These are phyloP conservation scores for Prionchulus punctatus DNA, from an alignment of 2,888 invertebrate species.

Conservation along the genomic window DNA sequence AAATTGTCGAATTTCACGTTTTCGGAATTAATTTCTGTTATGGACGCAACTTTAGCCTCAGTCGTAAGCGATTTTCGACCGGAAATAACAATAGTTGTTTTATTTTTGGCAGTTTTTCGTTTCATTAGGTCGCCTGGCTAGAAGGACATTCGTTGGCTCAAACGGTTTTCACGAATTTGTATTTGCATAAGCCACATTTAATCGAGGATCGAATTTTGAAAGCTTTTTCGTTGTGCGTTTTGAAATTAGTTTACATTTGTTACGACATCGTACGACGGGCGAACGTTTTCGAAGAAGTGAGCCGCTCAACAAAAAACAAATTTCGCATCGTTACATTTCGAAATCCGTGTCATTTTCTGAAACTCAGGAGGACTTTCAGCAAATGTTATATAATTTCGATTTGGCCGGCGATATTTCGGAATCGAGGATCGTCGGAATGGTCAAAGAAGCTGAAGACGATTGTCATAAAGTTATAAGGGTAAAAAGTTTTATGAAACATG, in stretches of 20 bases:
- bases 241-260: constrained; percentile 73
- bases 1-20: constrained; percentile 46
- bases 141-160: constrained; percentile 91
- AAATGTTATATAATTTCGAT: constrained; percentile 73
- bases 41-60: constrained; percentile 81
- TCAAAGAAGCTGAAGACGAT: constrained; percentile 81
- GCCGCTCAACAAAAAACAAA: constrained; percentile 21
- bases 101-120: constrained; percentile 2
- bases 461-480: constrained; percentile 7
- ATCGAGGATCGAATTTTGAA: constrained; percentile 65
- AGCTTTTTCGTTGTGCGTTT: constrained; percentile 66
- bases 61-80: constrained; percentile 46
- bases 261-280: constrained; percentile 58
- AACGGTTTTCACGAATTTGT: constrained; percentile 88
- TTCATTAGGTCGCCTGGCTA: constrained; percentile 60
- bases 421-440: constrained; percentile 57
- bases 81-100: neutral
- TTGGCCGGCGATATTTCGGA: constrained; percentile 65
- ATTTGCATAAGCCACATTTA: constrained; percentile 70
- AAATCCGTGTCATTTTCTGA: neutral
- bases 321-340: neutral
- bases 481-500: too few species aligned
- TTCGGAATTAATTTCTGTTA: constrained; percentile 70
- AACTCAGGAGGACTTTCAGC: constrained; percentile 75
- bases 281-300: constrained; percentile 35